phyloP scores from a whole-genome alignment of 2,888 invertebrate species.

The Carcina quercana region DNA sequence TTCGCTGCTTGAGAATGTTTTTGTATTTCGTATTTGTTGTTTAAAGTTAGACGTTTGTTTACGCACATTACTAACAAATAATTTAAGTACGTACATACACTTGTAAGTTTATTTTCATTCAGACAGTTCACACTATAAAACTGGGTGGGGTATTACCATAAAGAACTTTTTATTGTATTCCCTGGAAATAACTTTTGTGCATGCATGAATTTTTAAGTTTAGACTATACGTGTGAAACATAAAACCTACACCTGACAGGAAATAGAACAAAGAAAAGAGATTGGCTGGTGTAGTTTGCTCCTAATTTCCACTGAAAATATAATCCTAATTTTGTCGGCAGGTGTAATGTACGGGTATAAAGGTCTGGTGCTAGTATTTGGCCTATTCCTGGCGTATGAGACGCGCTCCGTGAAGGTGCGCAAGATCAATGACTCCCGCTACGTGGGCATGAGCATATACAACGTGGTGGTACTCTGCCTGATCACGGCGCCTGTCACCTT shows the following conservation, averaged over 20 bases:
- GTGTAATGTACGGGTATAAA: constrained; percentile 97
- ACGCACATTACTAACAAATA: too few species aligned
- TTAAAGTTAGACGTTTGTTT: constrained; percentile 19
- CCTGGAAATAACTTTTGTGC: constrained; percentile 4
- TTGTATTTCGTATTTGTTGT: too few species aligned
- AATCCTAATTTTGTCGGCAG: constrained; percentile 77
- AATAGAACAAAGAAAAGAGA: too few species aligned
- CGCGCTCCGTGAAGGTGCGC: constrained; percentile 96
- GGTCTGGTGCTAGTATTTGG: constrained; percentile 97
- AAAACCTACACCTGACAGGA: too few species aligned
- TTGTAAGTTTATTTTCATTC: too few species aligned
- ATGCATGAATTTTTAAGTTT: too few species aligned
- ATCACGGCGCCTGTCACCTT: constrained; percentile 98
- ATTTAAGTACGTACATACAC: too few species aligned
- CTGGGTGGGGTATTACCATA: too few species aligned
- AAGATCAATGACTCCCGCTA: constrained; percentile 99
- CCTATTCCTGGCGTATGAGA: constrained; percentile 98
- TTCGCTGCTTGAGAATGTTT: too few species aligned
- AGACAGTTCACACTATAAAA: too few species aligned
- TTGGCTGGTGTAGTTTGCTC: constrained; percentile 11
- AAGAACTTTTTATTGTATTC: too few species aligned
- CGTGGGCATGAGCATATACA: constrained; percentile 99
- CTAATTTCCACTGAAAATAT: constrained; percentile 5
- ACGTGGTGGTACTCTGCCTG: constrained; percentile 97
- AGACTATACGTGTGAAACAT: too few species aligned